Evolutionary conservation across 2,888 invertebrate genomes (phyloP).

Genomic region (Quadriops clusia): DNA sequence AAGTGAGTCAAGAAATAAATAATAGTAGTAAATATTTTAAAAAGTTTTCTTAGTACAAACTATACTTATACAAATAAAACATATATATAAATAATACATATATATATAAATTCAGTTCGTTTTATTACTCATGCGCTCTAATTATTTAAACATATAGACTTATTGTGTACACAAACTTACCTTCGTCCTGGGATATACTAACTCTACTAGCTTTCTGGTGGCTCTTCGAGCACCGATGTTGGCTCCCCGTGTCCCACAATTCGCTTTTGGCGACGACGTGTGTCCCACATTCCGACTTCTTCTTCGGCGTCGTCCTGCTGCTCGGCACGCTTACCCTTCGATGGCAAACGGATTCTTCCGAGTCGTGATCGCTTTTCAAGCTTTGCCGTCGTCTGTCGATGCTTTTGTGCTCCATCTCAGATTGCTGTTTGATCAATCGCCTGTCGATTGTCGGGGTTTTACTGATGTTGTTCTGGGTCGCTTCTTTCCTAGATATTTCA

Average conservation of each 20-base stretch:
- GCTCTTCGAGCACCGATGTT: conserved; percentile 32
- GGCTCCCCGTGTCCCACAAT: conserved; percentile 37
- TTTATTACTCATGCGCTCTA: too few relatives aligned
- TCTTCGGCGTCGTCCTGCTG: conserved; percentile 35
- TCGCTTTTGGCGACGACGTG: conserved; percentile 37
- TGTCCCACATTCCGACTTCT: conserved; percentile 35
- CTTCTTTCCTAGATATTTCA: conserved; percentile 3
- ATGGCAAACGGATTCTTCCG: conserved; percentile 17
- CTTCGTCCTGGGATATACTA: conserved; percentile 30
- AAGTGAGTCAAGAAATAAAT: too few relatives aligned
- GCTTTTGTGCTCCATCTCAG: conserved; percentile 1
- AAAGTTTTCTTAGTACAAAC: too few relatives aligned
- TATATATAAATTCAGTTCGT: too few relatives aligned
- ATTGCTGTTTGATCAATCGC: neutral
- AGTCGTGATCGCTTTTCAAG: conserved; percentile 15
- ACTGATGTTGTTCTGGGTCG: neutral
- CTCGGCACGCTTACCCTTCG: conserved; percentile 29
- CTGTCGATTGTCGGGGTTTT: neutral
- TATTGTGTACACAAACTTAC: too few relatives aligned
- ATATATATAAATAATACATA: too few relatives aligned
- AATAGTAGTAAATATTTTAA: too few relatives aligned
- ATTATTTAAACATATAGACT: too few relatives aligned
- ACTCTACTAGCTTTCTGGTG: conserved; percentile 30
- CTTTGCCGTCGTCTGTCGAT: conserved; percentile 17
- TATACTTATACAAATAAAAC: too few relatives aligned